Evolutionary conservation across 2,113 vertebrate genomes (phyloP).

Genomic region (Microcebus murinus): DNA sequence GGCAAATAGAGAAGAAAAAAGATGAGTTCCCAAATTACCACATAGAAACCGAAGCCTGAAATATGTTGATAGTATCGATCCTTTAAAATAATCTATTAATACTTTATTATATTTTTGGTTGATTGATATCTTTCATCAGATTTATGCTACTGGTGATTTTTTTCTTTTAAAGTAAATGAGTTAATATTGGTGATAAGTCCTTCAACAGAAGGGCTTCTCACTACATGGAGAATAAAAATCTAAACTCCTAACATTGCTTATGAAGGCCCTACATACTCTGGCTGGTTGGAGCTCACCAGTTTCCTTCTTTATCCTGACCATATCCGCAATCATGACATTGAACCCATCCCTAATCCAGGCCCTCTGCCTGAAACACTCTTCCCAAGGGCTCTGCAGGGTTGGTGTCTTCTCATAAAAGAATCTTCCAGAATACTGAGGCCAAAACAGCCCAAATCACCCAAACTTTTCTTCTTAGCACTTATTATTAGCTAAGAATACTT

Average conservation of each 20-base stretch:
- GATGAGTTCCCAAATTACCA: background rate
- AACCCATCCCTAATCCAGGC: background rate
- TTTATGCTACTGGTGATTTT: background rate
- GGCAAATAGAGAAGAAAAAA: background rate
- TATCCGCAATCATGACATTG: background rate
- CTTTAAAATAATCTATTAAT: slow-evolving; percentile 12
- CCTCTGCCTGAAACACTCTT: background rate
- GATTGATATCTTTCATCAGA: slow-evolving; percentile 39
- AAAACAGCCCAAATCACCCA: background rate
- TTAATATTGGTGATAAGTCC: slow-evolving; percentile 26
- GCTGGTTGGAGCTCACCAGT: background rate
- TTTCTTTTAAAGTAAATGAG: slow-evolving; percentile 43
- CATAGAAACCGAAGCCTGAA: background rate
- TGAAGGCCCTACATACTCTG: background rate
- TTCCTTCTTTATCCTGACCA: slow-evolving; percentile 1
- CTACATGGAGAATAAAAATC: background rate
- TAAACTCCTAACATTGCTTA: background rate
- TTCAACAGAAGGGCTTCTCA: background rate
- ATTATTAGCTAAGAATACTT: background rate
- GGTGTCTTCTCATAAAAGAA: background rate
- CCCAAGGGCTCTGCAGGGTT: background rate
- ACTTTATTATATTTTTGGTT: background rate
- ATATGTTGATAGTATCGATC: background rate
- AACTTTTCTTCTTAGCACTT: slow-evolving; percentile 14
- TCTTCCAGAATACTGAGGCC: background rate